A percentile compares a stretch with the other conserved stretches of the same genome.
These are phyloP conservation scores for Astreopora myriophthalma DNA, from an alignment of 64 coral and sea anemone genomes.

Conservation along the genomic window DNA sequence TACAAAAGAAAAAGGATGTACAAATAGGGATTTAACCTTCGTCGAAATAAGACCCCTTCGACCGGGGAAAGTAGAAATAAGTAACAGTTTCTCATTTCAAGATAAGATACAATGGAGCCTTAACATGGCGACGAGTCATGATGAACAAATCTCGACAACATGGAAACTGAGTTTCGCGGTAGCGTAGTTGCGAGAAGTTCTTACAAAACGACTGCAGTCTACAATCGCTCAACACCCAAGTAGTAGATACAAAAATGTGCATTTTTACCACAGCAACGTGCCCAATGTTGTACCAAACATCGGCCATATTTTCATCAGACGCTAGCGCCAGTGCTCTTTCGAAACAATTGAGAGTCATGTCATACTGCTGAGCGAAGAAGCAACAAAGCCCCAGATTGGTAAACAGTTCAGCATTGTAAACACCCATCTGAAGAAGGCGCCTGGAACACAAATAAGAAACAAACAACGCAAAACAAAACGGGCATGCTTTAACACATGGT, in stretches of 20 bases:
- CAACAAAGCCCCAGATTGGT: constrained; percentile 97
- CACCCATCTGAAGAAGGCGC: constrained; percentile 97
- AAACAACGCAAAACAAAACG: too few relatives aligned
- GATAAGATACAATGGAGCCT: too few relatives aligned
- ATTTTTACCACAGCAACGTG: constrained; percentile 90
- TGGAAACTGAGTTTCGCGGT: too few relatives aligned
- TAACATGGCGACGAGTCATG: too few relatives aligned
- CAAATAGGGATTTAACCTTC: too few relatives aligned
- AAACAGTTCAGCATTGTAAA: constrained; percentile 98
- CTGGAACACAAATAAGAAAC: constrained; percentile 61
- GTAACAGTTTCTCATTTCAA: too few relatives aligned
- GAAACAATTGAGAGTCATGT: constrained; percentile 98
- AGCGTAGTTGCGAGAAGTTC: too few relatives aligned
- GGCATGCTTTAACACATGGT: too few relatives aligned
- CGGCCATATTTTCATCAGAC: constrained; percentile 97
- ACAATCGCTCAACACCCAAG: neutral
- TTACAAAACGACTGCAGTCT: too few relatives aligned
- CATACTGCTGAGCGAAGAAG: constrained; percentile 97
- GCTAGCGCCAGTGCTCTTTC: constrained; percentile 88
- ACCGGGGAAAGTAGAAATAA: too few relatives aligned
- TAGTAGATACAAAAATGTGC: neutral
- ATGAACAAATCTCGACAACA: too few relatives aligned
- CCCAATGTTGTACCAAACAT: constrained; percentile 99
- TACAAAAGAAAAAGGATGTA: neutral
- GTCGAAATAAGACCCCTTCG: too few relatives aligned